phyloP scores from a whole-genome alignment of 2,113 vertebrate genomes.

The Burhinus bistriatus region DNA sequence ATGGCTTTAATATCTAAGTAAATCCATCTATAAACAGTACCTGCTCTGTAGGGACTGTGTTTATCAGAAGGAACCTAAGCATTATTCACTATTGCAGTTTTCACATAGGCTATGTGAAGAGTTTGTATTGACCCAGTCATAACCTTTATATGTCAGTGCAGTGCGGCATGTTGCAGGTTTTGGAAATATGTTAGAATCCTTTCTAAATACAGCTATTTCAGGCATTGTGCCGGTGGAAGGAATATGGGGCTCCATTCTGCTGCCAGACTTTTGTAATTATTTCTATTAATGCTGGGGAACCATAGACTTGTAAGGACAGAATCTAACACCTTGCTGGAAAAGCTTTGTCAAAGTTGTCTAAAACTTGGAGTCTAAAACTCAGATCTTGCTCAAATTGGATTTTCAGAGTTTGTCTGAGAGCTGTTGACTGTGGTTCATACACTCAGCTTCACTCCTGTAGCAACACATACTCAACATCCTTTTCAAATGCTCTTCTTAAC shows the following conservation, averaged over 20 bases:
- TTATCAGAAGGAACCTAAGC: neutral
- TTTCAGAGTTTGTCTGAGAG: neutral
- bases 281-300: neutral
- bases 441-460: neutral
- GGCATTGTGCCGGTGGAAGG: neutral
- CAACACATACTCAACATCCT: neutral
- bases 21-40: neutral
- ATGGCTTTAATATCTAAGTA: neutral
- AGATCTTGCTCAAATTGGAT: neutral
- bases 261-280: neutral
- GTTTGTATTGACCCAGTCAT: neutral
- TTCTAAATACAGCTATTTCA: neutral
- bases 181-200: neutral
- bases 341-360: neutral
- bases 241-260: neutral
- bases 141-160: neutral
- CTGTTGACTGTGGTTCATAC: neutral
- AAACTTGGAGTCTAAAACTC: neutral
- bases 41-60: neutral
- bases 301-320: neutral
- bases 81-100: neutral
- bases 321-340: neutral
- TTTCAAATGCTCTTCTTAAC: neutral
- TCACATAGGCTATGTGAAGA: neutral
- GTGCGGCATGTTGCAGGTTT: neutral